Percentiles rank a stretch among this genome's conserved stretches.
Evolutionary conservation across 2,888 invertebrate species (phyloP).

Genomic region (Sepiola atlantica): DNA sequence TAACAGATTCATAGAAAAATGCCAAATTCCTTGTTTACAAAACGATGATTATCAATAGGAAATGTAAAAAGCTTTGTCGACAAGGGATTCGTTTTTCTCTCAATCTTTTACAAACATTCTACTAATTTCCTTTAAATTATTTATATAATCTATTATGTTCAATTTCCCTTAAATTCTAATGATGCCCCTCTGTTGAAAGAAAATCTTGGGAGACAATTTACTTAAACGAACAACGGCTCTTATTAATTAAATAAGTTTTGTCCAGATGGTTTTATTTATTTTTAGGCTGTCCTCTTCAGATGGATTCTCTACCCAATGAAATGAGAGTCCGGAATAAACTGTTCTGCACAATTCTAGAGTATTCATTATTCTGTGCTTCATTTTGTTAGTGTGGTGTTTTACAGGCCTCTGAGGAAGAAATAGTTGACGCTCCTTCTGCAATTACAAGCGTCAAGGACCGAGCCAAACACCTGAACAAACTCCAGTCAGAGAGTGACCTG

Average conservation of each 20-base stretch:
- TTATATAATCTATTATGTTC: no score
- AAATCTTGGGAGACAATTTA: no score
- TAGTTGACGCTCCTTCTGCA: background rate
- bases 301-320: background rate
- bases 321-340: background rate
- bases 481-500: slow-evolving; percentile 85
- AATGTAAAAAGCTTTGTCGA: no score
- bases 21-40: no score
- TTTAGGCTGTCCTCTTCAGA: background rate
- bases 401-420: slow-evolving; percentile 43
- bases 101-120: no score
- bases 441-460: slow-evolving; percentile 89
- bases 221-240: no score
- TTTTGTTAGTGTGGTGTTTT: slow-evolving; percentile 46
- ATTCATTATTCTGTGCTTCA: slow-evolving; percentile 4
- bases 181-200: no score
- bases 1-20: no score
- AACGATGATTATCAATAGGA: no score
- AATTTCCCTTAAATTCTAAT: no score
- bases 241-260: background rate
- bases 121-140: no score
- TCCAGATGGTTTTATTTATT: background rate
- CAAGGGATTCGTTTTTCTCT: no score
- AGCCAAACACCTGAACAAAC: slow-evolving; percentile 92
- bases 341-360: background rate